Base-by-base conservation (phyloP, 2,888 invertebrate species). In the Ichneumoninae sp. region DNA sequence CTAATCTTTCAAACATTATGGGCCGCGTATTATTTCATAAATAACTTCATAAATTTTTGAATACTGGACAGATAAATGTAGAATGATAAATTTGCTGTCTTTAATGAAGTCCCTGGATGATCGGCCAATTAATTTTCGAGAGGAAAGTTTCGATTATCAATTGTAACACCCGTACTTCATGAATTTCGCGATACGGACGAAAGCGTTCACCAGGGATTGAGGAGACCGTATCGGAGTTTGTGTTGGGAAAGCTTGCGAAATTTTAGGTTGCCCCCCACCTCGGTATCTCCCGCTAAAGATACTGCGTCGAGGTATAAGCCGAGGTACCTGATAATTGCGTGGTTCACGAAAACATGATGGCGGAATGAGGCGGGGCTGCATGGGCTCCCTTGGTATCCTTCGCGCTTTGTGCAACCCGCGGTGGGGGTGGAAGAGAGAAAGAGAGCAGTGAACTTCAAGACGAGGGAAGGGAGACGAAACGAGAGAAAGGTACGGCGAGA, bases 311-410 rank as follows among this genome's bases (percentile, higher is more conserved):
- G 52, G 52, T 60, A 79, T 57, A 71, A 90, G 44, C 89, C 89
- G 90, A 90, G 85, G 88, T 91, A 89, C 88, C 90, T 91, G 92
- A 93, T 92, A 92, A 92, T 93, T 92, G 91, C 89, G 89, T 88
- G 88, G 89, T 87, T 89, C 87, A 83, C 85, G 88, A 88, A 88
- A 88, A 89, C 90, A 91, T 91, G 90, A 91, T 92, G 92, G 92
- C 91, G 90, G 91, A 92, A 90, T 88, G 87, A 91, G 91, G 91
- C 92, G 91, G 91, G 89, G 91, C 91, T 22, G 44, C 4, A 47
- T 47, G 91, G 89, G 91, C 66, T 89, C 90, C 88, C 88, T 89
- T 88, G 88, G 90, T 91, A 90, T 80, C 57, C 82, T 78, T 69
- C n/a, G 69, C 69, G 60, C 78, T 80, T 65, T 71, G 78, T 80